Conservation (phyloP, 2,888 invertebrate species). For the Drosophila villosipedis region DNA sequence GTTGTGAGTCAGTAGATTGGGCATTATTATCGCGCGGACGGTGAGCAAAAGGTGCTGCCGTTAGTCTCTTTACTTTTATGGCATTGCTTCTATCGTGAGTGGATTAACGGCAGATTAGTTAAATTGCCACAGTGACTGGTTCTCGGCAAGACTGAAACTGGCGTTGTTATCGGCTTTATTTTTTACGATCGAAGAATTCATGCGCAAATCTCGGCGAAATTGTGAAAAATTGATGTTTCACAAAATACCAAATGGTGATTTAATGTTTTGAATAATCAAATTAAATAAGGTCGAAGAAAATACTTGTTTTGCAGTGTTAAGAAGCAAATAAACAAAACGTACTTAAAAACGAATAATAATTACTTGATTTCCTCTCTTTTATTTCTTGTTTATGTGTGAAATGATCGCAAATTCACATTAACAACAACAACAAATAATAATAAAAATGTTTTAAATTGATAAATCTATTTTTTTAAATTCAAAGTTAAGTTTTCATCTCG, state of each 20-base stretch:
- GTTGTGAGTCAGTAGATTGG: conserved; percentile 10
- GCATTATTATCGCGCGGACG: conserved; percentile 8
- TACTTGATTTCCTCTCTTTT: background rate
- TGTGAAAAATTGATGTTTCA: background rate
- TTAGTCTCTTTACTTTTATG: background rate
- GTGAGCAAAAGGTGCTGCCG: background rate
- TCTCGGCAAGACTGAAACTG: background rate
- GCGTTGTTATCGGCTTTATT: background rate
- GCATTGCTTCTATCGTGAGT: background rate
- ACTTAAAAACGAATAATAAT: background rate
- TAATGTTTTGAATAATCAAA: background rate
- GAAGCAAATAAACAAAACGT: conserved; percentile 1
- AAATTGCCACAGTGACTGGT: background rate
- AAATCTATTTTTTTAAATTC: background rate
- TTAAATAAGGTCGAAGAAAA: background rate
- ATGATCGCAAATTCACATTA: background rate
- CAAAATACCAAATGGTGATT: conserved; percentile 2
- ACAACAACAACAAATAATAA: background rate
- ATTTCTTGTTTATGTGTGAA: background rate
- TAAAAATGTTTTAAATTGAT: background rate
- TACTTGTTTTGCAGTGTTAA: background rate
- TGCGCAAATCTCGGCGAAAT: background rate
- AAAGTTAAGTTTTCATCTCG: background rate
- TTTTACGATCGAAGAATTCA: background rate
- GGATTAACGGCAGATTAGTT: background rate